Base-by-base conservation (phyloP, 2,888 invertebrate species). In the Malthinus flaveolus region DNA sequence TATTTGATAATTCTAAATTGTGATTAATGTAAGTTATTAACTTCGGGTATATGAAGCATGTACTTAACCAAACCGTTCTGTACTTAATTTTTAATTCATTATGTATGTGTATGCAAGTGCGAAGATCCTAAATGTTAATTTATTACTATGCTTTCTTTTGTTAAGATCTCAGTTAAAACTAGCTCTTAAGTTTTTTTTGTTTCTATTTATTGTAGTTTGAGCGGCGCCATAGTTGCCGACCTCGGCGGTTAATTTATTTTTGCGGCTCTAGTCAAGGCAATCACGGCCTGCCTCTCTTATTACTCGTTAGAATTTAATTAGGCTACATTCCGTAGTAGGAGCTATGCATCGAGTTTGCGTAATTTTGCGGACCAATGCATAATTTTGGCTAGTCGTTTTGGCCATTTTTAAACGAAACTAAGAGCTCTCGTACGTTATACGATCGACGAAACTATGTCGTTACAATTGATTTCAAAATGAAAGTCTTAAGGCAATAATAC, bases 321-420 rank as follows among this genome's bases (percentile, higher is more conserved):
- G 74, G 73, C 72, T 70, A 76, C 76, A 76, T 76, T 76, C 76
- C 76, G 70, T 71, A 72, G 70, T 73, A 74, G 39, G 39, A 42
- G 75, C 74, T 75, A 73, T 74, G 73, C 73, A 74, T 74, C 70
- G 70, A 74, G 65, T 71, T 69, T 68, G 69, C 76, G 75, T 76
- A 75, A 75, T 76, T n/a, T 77, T 67, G 75, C 72, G 77, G 77
- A 77, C 78, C 78, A 78, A 77, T 74, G 76, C 73, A 74, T 76
- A 42, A 74, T 73, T 66, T 71, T 70, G 71, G 71, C 67, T 71
- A 70, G 23, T 67, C 68, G 56, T 49, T 39, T 36, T 60, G 61
- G 72, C 71, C 71, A 69, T 66, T 71, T 69, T 68, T 68, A 68
- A 71, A 65, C 71, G 71, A 73, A 75, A 74, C 74, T 75, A 75